These are phyloP conservation scores for Helleia helle DNA, from an alignment of 2,888 invertebrate species.

Conservation along the genomic window DNA sequence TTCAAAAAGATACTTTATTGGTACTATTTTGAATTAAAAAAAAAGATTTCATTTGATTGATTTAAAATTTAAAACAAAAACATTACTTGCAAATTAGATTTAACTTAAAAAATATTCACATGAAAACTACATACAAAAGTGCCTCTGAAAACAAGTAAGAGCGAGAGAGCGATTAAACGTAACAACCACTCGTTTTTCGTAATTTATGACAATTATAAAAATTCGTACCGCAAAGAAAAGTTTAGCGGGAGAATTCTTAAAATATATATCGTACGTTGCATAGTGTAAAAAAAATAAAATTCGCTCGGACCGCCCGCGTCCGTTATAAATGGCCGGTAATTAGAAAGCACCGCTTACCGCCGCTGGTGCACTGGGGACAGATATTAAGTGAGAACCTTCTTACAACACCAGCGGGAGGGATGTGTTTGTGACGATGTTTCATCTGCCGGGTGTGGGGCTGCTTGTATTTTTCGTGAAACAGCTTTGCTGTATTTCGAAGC, in stretches of 20 bases:
- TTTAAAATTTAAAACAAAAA: too few species aligned
- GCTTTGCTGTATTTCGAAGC: too few species aligned
- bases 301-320: constrained; percentile 47
- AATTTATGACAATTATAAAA: constrained; percentile 33
- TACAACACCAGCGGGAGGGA: too few species aligned
- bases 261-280: constrained; percentile 38
- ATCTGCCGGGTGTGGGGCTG: too few species aligned
- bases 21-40: too few species aligned
- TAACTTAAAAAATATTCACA: too few species aligned
- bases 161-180: constrained; percentile 15
- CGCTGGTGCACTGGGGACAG: constrained; percentile 26
- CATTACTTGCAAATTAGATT: neutral
- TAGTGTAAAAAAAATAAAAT: constrained; percentile 49
- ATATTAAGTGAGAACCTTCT: neutral
- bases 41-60: too few species aligned
- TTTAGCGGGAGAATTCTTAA: constrained; percentile 38
- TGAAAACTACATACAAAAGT: too few species aligned
- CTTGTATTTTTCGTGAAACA: too few species aligned
- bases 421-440: too few species aligned
- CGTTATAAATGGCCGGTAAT: constrained; percentile 66
- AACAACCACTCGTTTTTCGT: constrained; percentile 22
- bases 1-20: too few species aligned
- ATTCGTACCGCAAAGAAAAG: constrained; percentile 26
- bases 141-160: constrained; percentile 12
- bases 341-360: constrained; percentile 32